Evolutionary conservation across 2,888 invertebrate species (phyloP).

Genomic region (Euproctis similis): DNA sequence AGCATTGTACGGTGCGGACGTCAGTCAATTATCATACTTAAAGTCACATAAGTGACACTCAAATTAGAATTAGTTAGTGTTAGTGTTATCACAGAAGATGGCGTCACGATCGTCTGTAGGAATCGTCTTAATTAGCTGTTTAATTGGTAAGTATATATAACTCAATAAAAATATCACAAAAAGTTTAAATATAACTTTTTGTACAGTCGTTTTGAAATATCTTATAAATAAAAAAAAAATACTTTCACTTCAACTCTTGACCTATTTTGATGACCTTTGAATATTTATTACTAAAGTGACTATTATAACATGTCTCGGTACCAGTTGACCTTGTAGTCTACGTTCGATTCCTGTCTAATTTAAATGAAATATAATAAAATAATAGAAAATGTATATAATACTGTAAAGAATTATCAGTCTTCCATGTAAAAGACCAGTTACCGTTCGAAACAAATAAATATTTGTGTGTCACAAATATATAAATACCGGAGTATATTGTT

Average conservation of each 20-base stretch:
- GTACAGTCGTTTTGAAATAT: not conserved
- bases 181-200: not conserved
- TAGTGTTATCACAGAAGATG: slow-evolving; percentile 52
- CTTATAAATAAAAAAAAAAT: slow-evolving; percentile 1
- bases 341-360: slow-evolving; percentile 30
- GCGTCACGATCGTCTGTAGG: slow-evolving; percentile 52
- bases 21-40: slow-evolving; percentile 38
- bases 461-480: too few relatives aligned
- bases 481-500: too few relatives aligned
- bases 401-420: too few relatives aligned
- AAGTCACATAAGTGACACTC: slow-evolving; percentile 57
- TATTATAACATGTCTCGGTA: slow-evolving; percentile 28
- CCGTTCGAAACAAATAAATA: too few relatives aligned
- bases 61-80: slow-evolving; percentile 40
- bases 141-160: slow-evolving; percentile 52
- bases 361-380: slow-evolving; percentile 15
- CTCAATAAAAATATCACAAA: not conserved
- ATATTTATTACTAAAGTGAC: slow-evolving; percentile 6
- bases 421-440: too few relatives aligned
- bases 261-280: slow-evolving; percentile 27
- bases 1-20: slow-evolving; percentile 56
- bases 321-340: slow-evolving; percentile 33
- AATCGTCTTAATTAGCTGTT: slow-evolving; percentile 48
- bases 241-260: slow-evolving; percentile 12
- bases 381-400: too few relatives aligned